A percentile compares a stretch with the other conserved stretches of the same genome.
phyloP scores from a whole-genome alignment of 2,113 vertebrate genomes.

The Shinisaurus crocodilurus region DNA sequence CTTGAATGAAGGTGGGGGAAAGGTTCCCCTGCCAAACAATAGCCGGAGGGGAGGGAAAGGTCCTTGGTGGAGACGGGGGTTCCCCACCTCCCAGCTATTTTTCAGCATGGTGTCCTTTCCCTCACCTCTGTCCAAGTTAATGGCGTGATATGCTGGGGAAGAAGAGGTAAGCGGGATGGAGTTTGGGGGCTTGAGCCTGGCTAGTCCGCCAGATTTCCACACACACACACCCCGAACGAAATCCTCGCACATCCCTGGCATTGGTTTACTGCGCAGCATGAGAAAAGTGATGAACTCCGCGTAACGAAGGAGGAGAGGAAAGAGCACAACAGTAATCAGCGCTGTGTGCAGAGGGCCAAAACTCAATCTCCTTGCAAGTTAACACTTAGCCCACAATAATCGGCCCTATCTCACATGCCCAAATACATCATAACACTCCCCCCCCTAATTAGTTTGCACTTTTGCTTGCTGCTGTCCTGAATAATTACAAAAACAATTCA shows the following conservation, averaged over 20 bases:
- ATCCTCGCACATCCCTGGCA: neutral
- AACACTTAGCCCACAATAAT: conserved; percentile 73
- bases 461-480: conserved; percentile 76
- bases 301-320: conserved; percentile 15
- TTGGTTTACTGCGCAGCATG: neutral
- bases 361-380: conserved; percentile 44
- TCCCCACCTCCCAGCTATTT: too few species aligned
- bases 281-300: conserved; percentile 32
- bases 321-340: conserved; percentile 19
- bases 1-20: too few species aligned
- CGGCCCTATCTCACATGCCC: conserved; percentile 54
- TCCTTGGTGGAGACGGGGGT: too few species aligned
- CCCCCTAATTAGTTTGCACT: conserved; percentile 79
- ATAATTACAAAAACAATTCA: conserved; percentile 85
- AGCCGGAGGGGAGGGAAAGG: too few species aligned
- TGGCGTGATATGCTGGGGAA: too few species aligned
- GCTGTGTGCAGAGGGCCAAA: conserved; percentile 15
- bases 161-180: too few species aligned
- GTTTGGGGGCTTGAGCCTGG: too few species aligned
- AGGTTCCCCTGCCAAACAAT: too few species aligned
- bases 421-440: conserved; percentile 78
- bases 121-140: too few species aligned
- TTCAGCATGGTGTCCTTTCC: too few species aligned
- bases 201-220: too few species aligned
- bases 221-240: too few species aligned